Base-by-base conservation (phyloP, 2,888 invertebrate species). In the Synergus japonicus region DNA sequence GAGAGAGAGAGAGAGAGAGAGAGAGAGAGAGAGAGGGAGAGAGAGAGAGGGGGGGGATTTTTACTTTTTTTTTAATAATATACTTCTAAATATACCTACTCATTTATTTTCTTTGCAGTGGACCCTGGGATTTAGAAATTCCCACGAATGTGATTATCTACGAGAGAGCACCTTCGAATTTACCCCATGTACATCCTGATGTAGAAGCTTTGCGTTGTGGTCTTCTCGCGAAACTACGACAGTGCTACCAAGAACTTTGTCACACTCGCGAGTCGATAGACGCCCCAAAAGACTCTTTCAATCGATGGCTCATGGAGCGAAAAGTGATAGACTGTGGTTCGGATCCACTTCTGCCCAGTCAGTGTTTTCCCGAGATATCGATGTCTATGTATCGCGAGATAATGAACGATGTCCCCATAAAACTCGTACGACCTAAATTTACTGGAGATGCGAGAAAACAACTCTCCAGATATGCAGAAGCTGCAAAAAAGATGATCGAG, bases 371-470 rank as follows among this genome's bases (percentile, higher is more conserved):
- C 1, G 98, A 98, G 93, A 96, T 99, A 87, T 98, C 98, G 7
- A 95, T 96, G 90, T 96, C 97, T 1, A 98, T 99, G 98, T 98
- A 98, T 93, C 96, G 97, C 84, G 99, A 99, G 93, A 98, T 99
- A 78, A 98, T 99, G 98, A 97, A 98, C 92, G 98, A 99, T 93
- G 98, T 99, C 90, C 99, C 99, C 12, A 97, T 99, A 81, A 98
- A 98, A 92, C 94, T 99, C 81, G 95, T 97, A n/a, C 96, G 98
- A 91, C 98, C 98, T 10, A 98, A 98, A 92, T 98, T 97, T 90
- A 97, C 98, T 4, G 97, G 97, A 0, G 99, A 99, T 93, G 98
- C 98, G 0, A 94, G 98, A 49, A 98, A 98, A 92, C 98, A 99
- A 90, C 93, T 99, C 41, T 97, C 97, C 4, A 95, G 96, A 78